phyloP scores from a whole-genome alignment of 2,113 vertebrate species.

The Mormyrus iriodes region DNA sequence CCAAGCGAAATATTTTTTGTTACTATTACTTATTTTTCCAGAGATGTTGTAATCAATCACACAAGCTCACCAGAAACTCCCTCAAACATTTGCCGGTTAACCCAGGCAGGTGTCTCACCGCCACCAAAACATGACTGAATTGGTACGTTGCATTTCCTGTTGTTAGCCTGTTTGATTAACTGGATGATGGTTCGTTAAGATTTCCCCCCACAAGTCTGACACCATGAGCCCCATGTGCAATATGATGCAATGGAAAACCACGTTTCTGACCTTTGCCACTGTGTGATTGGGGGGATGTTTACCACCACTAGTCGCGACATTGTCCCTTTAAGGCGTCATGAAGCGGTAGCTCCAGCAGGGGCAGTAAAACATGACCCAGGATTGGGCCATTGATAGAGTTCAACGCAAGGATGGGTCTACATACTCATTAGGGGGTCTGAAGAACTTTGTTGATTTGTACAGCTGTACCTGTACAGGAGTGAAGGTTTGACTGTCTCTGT shows the following conservation, averaged over 20 bases:
- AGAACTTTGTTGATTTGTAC: slow-evolving; percentile 56
- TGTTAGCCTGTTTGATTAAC: neutral
- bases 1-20: neutral
- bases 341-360: neutral
- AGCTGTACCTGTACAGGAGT: slow-evolving; percentile 61
- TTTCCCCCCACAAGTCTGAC: neutral
- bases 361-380: neutral
- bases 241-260: neutral
- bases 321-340: neutral
- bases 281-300: neutral
- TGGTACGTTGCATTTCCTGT: neutral
- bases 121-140: neutral
- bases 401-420: neutral
- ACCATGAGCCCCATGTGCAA: neutral
- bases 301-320: neutral
- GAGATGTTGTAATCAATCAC: neutral
- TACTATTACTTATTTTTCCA: neutral
- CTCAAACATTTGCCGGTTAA: neutral
- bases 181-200: neutral
- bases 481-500: slow-evolving; percentile 60
- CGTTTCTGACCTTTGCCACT: neutral
- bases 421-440: neutral
- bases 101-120: neutral
- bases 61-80: neutral
- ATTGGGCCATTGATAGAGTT: neutral